These are phyloP conservation scores for Heliconius ismenius DNA, from an alignment of 2,888 invertebrate genomes.

Conservation along the genomic window DNA sequence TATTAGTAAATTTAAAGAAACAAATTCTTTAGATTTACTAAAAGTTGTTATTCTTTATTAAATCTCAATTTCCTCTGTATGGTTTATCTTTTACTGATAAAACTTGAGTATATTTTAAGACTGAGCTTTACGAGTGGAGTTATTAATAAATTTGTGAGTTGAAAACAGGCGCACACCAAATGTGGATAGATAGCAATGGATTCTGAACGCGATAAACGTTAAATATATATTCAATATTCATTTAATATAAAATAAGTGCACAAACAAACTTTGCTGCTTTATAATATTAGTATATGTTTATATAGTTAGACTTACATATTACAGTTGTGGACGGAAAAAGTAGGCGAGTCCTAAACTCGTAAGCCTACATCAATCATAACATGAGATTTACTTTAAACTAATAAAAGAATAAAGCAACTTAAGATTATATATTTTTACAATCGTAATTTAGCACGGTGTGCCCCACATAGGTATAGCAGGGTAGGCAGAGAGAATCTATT, in stretches of 20 bases:
- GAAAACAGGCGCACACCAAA: constrained; percentile 3
- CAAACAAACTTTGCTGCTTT: neutral
- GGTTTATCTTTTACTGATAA: constrained; percentile 1
- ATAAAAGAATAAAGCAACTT: neutral
- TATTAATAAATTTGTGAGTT: constrained; percentile 9
- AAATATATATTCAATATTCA: neutral
- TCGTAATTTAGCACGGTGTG: too few relatives aligned
- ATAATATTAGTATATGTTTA: neutral
- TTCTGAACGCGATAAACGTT: neutral
- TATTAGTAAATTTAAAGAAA: too few relatives aligned
- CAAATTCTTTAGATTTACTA: too few relatives aligned
- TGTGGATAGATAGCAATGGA: neutral
- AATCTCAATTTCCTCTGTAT: neutral
- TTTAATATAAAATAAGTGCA: too few relatives aligned
- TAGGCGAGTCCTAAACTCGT: constrained; percentile 2
- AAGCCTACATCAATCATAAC: neutral
- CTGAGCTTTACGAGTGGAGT: neutral
- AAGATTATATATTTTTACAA: neutral
- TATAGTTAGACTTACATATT: neutral
- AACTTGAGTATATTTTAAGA: constrained; percentile 2
- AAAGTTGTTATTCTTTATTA: too few relatives aligned
- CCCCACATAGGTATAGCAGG: too few relatives aligned
- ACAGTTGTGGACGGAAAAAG: neutral
- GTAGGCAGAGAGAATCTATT: too few relatives aligned
- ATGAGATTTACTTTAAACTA: constrained; percentile 4